Percentiles rank a stretch among this genome's conserved stretches.
phyloP scores from a whole-genome alignment of 2,113 vertebrate genomes.

The Caranx melampygus region DNA sequence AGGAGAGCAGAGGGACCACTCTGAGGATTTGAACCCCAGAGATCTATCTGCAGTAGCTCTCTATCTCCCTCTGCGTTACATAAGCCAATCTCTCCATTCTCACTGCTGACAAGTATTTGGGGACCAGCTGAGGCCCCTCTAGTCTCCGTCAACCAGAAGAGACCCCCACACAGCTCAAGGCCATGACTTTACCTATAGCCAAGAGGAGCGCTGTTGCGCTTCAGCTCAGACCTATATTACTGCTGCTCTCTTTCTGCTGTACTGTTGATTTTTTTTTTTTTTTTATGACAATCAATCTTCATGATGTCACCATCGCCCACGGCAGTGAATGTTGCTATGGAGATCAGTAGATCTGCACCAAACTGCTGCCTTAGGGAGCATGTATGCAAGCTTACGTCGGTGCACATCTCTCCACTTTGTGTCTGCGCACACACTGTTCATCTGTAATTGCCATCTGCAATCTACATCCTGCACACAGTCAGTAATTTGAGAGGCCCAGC shows the following conservation, averaged over 20 bases:
- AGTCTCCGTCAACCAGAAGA: conserved; percentile 45
- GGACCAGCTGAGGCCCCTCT: conserved; percentile 46
- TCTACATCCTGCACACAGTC: conserved; percentile 76
- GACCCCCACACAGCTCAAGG: conserved; percentile 29
- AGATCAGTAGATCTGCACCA: conserved; percentile 75
- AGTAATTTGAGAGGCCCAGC: conserved; percentile 75
- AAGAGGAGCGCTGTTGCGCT: conserved; percentile 26
- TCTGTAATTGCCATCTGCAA: conserved; percentile 81
- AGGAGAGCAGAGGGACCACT: conserved; percentile 44
- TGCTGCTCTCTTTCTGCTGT: conserved; percentile 39
- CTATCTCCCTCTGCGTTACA: conserved; percentile 41
- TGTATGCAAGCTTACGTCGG: conserved; percentile 29
- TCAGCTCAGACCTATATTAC: conserved; percentile 42
- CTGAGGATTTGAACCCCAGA: conserved; percentile 40
- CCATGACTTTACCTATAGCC: conserved; percentile 8
- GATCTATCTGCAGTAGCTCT: conserved; percentile 46
- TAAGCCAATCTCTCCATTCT: conserved; percentile 54
- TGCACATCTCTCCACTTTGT: conserved; percentile 23
- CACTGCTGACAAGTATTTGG: conserved; percentile 23
- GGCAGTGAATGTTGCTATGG: conserved; percentile 77
- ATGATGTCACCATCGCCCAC: conserved; percentile 77
- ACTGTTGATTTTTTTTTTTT: conserved; percentile 37
- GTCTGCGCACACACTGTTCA: conserved; percentile 57
- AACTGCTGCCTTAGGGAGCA: conserved; percentile 62
- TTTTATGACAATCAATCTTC: conserved; percentile 76